Evolutionary conservation across 2,113 vertebrate species (phyloP).

Genomic region (Megaceryle maxima): DNA sequence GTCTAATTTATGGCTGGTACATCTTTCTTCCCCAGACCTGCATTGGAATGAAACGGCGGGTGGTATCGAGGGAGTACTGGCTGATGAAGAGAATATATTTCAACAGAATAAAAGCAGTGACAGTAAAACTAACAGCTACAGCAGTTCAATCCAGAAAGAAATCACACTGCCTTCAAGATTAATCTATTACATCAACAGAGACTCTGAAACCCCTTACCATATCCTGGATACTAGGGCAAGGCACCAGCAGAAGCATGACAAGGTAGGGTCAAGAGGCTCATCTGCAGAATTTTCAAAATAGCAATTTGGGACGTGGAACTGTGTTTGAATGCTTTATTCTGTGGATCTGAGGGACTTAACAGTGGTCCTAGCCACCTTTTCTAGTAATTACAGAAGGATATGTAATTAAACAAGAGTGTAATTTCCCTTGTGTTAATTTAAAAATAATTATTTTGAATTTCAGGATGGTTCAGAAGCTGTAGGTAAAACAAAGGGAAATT

Average conservation of each 20-base stretch:
- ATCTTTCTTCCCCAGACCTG: slow-evolving; percentile 64
- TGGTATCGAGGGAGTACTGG: slow-evolving; percentile 50
- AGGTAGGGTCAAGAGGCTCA: slow-evolving; percentile 77
- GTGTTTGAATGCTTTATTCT: slow-evolving; percentile 15
- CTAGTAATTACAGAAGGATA: background rate
- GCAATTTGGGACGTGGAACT: background rate
- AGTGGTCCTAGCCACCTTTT: slow-evolving; percentile 22
- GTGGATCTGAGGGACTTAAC: background rate
- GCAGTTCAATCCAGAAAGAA: slow-evolving; percentile 81
- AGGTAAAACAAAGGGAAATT: background rate
- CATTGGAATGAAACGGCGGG: slow-evolving; percentile 79
- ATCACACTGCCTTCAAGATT: slow-evolving; percentile 92
- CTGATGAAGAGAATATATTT: slow-evolving; percentile 68
- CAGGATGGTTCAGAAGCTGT: background rate
- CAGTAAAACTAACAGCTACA: slow-evolving; percentile 77
- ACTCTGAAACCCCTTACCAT: slow-evolving; percentile 93
- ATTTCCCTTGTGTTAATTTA: slow-evolving; percentile 12
- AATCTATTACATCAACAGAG: slow-evolving; percentile 94
- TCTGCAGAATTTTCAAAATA: background rate
- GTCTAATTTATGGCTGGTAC: slow-evolving; percentile 25
- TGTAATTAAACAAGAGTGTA: slow-evolving; percentile 13
- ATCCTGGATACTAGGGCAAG: slow-evolving; percentile 90
- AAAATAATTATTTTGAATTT: slow-evolving; percentile 24
- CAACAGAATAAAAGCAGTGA: slow-evolving; percentile 79
- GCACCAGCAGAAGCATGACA: slow-evolving; percentile 85